Conservation (phyloP, 2,888 invertebrate genomes). For the Euzetes globulus region DNA sequence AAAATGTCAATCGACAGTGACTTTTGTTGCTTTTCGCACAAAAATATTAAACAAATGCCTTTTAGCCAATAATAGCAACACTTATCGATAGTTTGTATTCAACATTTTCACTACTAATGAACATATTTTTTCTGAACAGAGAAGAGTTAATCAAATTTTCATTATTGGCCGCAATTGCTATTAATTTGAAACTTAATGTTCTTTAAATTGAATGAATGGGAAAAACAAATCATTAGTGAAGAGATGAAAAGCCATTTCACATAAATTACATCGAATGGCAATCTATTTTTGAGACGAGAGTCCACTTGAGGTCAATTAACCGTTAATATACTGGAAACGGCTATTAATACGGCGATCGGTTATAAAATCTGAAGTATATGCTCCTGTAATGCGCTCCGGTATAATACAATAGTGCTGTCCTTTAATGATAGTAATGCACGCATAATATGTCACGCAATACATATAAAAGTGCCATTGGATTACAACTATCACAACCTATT, state of each 20-base stretch:
- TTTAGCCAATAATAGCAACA: not conserved
- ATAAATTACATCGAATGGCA: not conserved
- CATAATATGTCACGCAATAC: conserved; percentile 23
- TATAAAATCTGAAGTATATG: not conserved
- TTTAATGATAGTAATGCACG: conserved; percentile 12
- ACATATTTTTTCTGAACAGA: no score
- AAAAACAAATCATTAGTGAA: not conserved
- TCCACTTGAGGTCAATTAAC: conserved; percentile 26
- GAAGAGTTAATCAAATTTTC: not conserved
- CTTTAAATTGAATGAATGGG: not conserved
- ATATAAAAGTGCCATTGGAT: not conserved
- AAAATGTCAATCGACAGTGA: conserved; percentile 22
- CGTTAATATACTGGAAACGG: not conserved
- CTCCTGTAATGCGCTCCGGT: not conserved
- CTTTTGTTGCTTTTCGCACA: not conserved
- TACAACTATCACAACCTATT: no score
- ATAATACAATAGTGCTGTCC: not conserved
- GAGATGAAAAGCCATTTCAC: not conserved
- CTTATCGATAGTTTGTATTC: no score
- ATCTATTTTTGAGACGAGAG: not conserved
- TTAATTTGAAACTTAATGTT: not conserved
- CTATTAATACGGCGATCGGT: not conserved
- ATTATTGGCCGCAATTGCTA: not conserved
- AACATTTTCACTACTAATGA: no score
- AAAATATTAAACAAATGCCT: not conserved